phyloP scores from a whole-genome alignment of 2,113 vertebrate genomes.

The Lates calcarifer region DNA sequence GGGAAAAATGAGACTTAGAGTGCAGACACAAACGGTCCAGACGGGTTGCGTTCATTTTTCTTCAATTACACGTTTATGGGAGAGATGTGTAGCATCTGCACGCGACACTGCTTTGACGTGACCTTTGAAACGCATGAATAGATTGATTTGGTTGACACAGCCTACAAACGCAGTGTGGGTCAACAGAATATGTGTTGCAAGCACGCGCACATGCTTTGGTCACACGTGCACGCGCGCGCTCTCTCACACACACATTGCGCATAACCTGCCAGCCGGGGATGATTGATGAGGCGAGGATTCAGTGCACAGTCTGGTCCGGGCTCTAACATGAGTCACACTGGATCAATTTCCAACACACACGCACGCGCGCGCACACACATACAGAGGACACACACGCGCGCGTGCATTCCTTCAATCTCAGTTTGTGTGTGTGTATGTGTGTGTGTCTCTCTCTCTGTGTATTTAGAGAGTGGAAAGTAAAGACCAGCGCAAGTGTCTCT shows the following conservation, averaged over 20 bases:
- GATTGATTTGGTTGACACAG: slow-evolving; percentile 59
- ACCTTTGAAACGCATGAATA: slow-evolving; percentile 76
- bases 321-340: slow-evolving; percentile 71
- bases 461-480: slow-evolving; percentile 22
- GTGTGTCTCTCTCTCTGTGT: background rate
- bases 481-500: slow-evolving; percentile 41
- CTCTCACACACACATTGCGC: slow-evolving; percentile 59
- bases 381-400: background rate
- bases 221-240: background rate
- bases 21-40: slow-evolving; percentile 11
- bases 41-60: slow-evolving; percentile 40
- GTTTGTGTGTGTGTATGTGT: slow-evolving; percentile 2
- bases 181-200: slow-evolving; percentile 14
- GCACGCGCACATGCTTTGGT: background rate
- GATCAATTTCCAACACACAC: slow-evolving; percentile 61
- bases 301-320: slow-evolving; percentile 59
- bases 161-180: slow-evolving; percentile 60
- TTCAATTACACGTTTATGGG: slow-evolving; percentile 23
- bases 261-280: slow-evolving; percentile 71
- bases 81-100: slow-evolving; percentile 60
- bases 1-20: background rate
- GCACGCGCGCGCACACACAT: background rate
- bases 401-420: slow-evolving; percentile 28
- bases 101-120: slow-evolving; percentile 67
- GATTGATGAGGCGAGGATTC: slow-evolving; percentile 76